These are phyloP conservation scores for Tipula lateralis DNA, from an alignment of 2,888 invertebrate species.

Conservation along the genomic window DNA sequence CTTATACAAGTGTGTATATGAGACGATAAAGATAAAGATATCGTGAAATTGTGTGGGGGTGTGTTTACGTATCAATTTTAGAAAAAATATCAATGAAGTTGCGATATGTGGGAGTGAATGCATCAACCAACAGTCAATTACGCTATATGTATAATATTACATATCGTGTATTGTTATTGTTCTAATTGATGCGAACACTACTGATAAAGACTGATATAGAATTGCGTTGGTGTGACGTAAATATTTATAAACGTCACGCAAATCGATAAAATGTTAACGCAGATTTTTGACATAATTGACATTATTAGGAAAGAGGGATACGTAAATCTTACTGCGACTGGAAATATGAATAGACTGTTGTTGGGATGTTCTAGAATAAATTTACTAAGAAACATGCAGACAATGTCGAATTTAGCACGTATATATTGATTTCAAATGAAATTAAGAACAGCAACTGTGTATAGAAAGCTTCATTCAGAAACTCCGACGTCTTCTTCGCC, in stretches of 20 bases:
- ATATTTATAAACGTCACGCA: background rate
- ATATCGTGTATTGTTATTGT: background rate
- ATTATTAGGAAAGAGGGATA: too few relatives aligned
- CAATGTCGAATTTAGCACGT: background rate
- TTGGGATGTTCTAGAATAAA: too few relatives aligned
- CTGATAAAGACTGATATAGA: background rate
- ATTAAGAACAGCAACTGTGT: too few relatives aligned
- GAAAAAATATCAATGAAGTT: background rate
- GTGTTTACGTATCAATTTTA: conserved; percentile 1
- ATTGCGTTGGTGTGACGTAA: background rate
- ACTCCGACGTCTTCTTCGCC: too few relatives aligned
- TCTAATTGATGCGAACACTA: background rate
- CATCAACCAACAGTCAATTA: background rate
- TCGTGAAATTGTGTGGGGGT: background rate
- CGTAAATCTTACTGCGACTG: too few relatives aligned
- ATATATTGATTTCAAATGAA: too few relatives aligned
- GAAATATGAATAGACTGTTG: too few relatives aligned
- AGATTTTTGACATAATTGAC: background rate
- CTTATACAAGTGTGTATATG: background rate
- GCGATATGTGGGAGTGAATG: background rate
- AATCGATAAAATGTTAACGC: background rate
- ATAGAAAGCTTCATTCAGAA: too few relatives aligned
- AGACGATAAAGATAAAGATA: background rate
- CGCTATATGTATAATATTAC: background rate
- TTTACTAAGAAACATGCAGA: too few relatives aligned